Evolutionary conservation across 2,113 vertebrate genomes (phyloP), one percentile per base, ranked within the genome.

Genomic region (Lutjanus erythropterus): DNA sequence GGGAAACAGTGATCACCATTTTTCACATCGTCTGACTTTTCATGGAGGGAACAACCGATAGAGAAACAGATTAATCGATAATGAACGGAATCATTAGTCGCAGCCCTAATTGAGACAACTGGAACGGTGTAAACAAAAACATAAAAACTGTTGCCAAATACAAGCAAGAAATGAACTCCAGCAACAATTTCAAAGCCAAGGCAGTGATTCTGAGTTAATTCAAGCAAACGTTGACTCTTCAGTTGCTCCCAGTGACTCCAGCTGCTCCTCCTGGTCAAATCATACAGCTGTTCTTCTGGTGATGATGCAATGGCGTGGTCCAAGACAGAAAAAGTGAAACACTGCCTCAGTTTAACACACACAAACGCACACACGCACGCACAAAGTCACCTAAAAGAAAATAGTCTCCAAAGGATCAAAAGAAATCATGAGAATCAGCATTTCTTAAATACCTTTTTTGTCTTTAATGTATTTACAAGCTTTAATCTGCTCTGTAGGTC

Each of bases 401-500:
- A 16, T 19, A 41, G 58, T 44, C 29, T 27, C 39, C 64, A 39
- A 75, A 64, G 23, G 29, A 33, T 10, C 5, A 79, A 79, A 89
- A 86, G 58, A 89, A 88, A 78, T 79, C 56, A 92, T 53, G 44
- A 81, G 78, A 78, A 86, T 73, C 46, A 35, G 31, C 35, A 41
- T 78, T 87, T 89, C 96, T 97, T 96, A 96, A 96, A 96, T 96
- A 96, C 95, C 94, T 96, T 95, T 93, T 97, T 97, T 94, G 90
- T 94, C 93, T 96, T 96, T 96, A 98, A 97, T 98, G 92, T 98
- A 97, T 99, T 97, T 98, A 98, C 97, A 99, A 97, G 97, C 96
- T 97, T 97, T 96, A 96, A 96, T 95, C 95, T 96, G 95, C 93
- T 96, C 95, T 96, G 96, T 96, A 96, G 93, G 93, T 96, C 94